Conservation (phyloP, 2,888 invertebrate species). For the Chalcis sispes region DNA sequence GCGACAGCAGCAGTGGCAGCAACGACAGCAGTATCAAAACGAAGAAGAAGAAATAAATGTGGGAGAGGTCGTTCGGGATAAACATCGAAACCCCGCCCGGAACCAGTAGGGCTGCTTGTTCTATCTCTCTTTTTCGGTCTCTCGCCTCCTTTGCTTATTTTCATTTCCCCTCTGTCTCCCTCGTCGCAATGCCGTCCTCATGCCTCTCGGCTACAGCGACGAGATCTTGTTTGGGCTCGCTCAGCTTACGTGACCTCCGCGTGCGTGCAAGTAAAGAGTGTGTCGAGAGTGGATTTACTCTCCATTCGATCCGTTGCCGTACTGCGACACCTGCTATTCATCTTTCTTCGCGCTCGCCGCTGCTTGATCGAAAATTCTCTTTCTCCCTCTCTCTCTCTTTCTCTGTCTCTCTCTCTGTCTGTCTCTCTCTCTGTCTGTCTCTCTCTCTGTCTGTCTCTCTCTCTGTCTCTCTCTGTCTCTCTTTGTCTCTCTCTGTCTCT, state of each 20-base stretch:
- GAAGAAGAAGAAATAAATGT: conserved; percentile 55
- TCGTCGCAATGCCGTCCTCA: background rate
- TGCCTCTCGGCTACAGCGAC: too few relatives aligned
- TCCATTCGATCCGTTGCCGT: too few relatives aligned
- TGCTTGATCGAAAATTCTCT: too few relatives aligned
- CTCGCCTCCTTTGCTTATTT: conserved; percentile 11
- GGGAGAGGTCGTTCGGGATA: conserved; percentile 75
- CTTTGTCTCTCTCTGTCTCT: conserved; percentile 15
- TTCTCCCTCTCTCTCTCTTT: conserved; percentile 13
- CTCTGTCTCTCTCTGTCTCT: conserved; percentile 20
- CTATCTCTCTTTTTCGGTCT: conserved; percentile 49
- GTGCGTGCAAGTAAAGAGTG: too few relatives aligned
- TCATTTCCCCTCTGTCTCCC: background rate
- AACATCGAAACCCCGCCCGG: conserved; percentile 76
- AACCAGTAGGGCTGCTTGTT: conserved; percentile 63
- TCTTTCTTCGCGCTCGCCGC: conserved; percentile 41
- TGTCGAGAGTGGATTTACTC: too few relatives aligned
- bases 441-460: background rate
- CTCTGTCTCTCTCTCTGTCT: conserved; percentile 15
- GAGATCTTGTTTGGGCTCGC: conserved; percentile 8
- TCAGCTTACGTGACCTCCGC: conserved; percentile 4
- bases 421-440: background rate
- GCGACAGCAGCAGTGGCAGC: too few relatives aligned
- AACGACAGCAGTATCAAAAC: too few relatives aligned
- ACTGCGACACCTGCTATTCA: conserved; percentile 55